Evolutionary conservation across 2,888 invertebrate genomes (phyloP).

Genomic region (Byasa hedistus): DNA sequence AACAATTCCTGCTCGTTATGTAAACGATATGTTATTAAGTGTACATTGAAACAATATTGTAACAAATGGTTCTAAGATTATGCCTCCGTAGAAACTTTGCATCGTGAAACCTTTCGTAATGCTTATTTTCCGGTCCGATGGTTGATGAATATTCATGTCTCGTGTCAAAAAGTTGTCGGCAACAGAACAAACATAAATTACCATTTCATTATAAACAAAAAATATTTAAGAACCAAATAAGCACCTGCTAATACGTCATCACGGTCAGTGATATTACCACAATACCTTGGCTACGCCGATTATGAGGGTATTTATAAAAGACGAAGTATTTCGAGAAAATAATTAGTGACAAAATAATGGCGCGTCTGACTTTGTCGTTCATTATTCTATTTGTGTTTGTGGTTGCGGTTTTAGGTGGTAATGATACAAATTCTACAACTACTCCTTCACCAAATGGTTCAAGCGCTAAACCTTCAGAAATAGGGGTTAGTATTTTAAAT

Average conservation of each 20-base stretch:
- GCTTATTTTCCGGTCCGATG: constrained; percentile 33
- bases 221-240: constrained; percentile 9
- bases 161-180: constrained; percentile 31
- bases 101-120: constrained; percentile 19
- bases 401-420: constrained; percentile 8
- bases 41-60: neutral
- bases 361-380: constrained; percentile 18
- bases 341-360: constrained; percentile 26
- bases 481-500: constrained; percentile 5
- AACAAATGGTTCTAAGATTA: neutral
- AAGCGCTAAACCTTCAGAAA: neutral
- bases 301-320: constrained; percentile 30
- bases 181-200: constrained; percentile 35
- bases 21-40: neutral
- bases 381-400: constrained; percentile 11
- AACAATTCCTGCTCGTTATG: neutral
- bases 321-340: constrained; percentile 1
- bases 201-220: constrained; percentile 32
- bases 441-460: constrained; percentile 7
- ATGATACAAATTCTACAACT: constrained; percentile 14
- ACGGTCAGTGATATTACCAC: constrained; percentile 10
- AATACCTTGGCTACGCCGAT: constrained; percentile 28
- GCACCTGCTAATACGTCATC: constrained; percentile 27
- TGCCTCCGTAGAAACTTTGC: neutral
- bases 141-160: constrained; percentile 36